These are phyloP conservation scores for Diadegma fenestrale DNA, from an alignment of 2,888 invertebrate genomes.

Conservation along the genomic window DNA sequence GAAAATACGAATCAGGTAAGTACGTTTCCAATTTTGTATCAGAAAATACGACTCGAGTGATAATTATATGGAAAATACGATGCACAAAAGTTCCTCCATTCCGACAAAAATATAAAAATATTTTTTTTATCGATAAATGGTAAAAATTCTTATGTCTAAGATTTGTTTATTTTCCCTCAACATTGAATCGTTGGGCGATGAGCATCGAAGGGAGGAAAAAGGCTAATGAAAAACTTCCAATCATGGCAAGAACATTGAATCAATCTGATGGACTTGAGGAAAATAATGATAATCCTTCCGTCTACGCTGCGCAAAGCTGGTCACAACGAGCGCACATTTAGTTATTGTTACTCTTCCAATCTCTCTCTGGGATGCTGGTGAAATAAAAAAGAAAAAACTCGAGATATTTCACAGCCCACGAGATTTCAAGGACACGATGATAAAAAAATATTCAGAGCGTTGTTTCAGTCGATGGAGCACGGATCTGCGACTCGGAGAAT, in stretches of 20 bases:
- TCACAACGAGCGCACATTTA: conserved; percentile 8
- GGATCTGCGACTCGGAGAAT: conserved; percentile 24
- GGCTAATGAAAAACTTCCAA: neutral
- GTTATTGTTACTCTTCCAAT: neutral
- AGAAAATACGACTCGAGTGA: neutral
- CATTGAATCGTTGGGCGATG: neutral
- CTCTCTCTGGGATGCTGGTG: neutral
- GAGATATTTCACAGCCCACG: conserved; percentile 28
- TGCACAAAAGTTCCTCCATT: neutral
- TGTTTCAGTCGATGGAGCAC: conserved; percentile 59
- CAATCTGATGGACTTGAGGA: neutral
- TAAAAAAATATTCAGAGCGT: conserved; percentile 47
- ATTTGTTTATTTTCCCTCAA: neutral
- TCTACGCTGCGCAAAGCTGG: neutral
- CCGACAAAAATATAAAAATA: neutral
- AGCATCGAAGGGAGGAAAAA: neutral
- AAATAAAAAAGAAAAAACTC: conserved; percentile 1
- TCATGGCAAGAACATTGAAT: neutral
- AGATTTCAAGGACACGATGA: conserved; percentile 44
- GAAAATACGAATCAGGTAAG: neutral
- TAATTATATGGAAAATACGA: neutral
- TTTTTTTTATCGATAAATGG: neutral
- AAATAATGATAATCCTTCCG: neutral
- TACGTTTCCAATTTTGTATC: neutral
- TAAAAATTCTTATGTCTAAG: neutral